Evolutionary conservation across 2,888 invertebrate species (phyloP), one percentile per base, ranked within the genome.

Genomic region (Arge pagana): DNA sequence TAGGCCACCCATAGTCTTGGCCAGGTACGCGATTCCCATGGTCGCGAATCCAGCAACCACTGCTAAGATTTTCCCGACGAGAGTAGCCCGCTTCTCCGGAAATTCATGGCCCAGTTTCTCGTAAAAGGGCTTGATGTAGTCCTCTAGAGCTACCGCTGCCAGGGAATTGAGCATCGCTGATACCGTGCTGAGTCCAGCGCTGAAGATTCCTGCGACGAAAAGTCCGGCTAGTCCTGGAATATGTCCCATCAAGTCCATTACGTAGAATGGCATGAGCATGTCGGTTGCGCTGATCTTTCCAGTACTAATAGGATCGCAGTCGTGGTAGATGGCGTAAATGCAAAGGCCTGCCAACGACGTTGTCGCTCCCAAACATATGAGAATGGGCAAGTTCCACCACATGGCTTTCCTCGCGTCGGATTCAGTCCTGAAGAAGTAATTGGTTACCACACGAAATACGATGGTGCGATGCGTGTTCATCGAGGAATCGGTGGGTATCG

Each of bases 111-210:
- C 84, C 53, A 86, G 50, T 39, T 50, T 52, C 4, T 40, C 35
- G 53, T 67, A 76, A 11, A 65, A 3, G 1, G 76, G 77, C 67
- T 85, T 85, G 2, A 94, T 79, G 63, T 95, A 93, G 77, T 96
- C 96, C 67, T 93, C 88, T 18, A 96, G 78, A 0, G 93, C 90
- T 8, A 96, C 90, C 0, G 96, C 95, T 0, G 96, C 89, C 28
- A 96, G 79, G 0, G 95, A 91, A 67, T 95, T 96, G 54, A 96
- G 83, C 15, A 93, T 87, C 0, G 96, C 93, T 0, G 96, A 96
- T 48, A 96, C 88, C 0, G 95, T 94, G 37, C 95, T 95, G 3
- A 96, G 80, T 1, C 93, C 90, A 0, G 93, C 96, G 64, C 93
- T 93, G 74, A 96, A 94, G 51, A 96, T 87, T 0, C 95, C 84